Conservation (phyloP, 2,797 vertebrate species). For the Phoebastria nigripes region DNA sequence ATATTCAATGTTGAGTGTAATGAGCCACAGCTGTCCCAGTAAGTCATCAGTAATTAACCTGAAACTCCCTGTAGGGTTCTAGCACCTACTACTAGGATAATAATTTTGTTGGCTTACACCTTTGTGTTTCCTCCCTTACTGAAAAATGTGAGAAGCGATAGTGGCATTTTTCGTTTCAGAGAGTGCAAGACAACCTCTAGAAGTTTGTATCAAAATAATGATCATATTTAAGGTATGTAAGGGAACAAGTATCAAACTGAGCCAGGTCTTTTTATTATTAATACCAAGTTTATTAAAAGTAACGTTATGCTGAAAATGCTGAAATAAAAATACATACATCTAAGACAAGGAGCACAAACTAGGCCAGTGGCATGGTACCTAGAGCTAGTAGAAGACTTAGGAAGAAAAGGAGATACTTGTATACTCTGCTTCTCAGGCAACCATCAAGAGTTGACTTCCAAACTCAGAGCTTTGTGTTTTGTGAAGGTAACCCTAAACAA, state of each 20-base stretch:
- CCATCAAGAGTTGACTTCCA: neutral
- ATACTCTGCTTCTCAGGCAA: neutral
- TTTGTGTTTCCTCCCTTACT: neutral
- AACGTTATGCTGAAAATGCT: neutral
- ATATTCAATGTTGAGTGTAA: neutral
- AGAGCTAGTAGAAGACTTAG: neutral
- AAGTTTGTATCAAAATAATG: neutral
- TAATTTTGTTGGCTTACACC: neutral
- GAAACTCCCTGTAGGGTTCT: neutral
- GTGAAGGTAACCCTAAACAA: neutral
- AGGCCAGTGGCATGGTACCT: neutral
- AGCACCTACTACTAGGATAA: neutral
- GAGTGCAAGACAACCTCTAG: neutral
- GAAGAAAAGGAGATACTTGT: neutral
- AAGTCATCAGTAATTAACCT: conserved; percentile 17
- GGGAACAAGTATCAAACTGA: neutral
- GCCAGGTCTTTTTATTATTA: neutral
- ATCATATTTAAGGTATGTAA: neutral
- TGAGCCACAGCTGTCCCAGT: neutral
- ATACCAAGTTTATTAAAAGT: neutral
- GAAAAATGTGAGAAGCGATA: conserved; percentile 33
- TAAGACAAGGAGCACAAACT: neutral
- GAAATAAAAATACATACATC: neutral
- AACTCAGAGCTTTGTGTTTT: neutral
- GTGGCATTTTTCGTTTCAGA: conserved; percentile 45